Base-by-base conservation (phyloP, 2,888 invertebrate genomes). In the Tipula confusa region DNA sequence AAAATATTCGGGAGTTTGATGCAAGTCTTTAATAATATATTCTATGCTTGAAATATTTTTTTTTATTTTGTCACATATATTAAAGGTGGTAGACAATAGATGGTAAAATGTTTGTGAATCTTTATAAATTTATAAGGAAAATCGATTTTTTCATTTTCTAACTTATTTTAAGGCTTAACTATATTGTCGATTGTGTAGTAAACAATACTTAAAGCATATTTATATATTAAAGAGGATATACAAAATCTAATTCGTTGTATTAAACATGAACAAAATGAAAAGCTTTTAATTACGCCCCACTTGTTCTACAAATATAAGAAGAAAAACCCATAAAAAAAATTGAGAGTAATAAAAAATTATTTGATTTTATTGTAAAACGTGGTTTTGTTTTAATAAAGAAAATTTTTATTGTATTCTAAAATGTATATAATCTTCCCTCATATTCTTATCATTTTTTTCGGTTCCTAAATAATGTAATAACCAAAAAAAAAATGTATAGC, bases 381-480 rank as follows among this genome's bases (percentile, higher is more conserved):
- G 64, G 64, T 64, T 64, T 64, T 64, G 64, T 64, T 64, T 64
- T 64, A 64, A 64, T 64, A 24, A 64, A 64, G 64, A 64, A n/a
- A n/a, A 64, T 64, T 64, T 64, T 64, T 64, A 64, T 64, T 64
- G 64, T 64, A 64, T 18, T 64, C 24, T 64, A 64, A 64, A 64
- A 64, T 64, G 64, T 64, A 18, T 64, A 64, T 64, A 64, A 64
- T 64, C 64, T 64, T 64, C 64, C 64, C 64, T 64, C n/a, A n/a
- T 64, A 64, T 64, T 64, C 64, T 64, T 64, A 64, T 64, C 64
- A 64, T 64, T 64, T 64, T 64, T 24, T 64, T 64, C 24, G 24
- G 64, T 64, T 64, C 64, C 64, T 64, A 64, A 64, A 64, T 64
- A 64, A 64, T 64, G 64, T 64, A 64, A 64, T 64, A 64, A 64